Percentiles rank a stretch among this genome's conserved stretches.
Evolutionary conservation across 2,113 vertebrate genomes (phyloP).

Genomic region (Chloroceryle aenea): DNA sequence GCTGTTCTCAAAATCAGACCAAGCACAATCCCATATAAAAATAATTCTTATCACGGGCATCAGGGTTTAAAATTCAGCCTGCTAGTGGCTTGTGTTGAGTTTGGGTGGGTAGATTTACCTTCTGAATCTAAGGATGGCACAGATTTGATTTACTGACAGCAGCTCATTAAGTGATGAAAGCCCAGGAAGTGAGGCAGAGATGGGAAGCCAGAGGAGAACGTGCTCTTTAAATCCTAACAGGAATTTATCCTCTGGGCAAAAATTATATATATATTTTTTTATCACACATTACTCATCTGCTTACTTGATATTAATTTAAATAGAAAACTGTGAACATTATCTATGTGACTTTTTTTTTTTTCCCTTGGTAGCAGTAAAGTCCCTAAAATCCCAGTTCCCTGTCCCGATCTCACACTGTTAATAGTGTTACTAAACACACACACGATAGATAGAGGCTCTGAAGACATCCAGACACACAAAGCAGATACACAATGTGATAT

Average conservation of each 20-base stretch:
- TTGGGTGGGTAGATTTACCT: not conserved
- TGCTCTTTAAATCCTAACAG: not conserved
- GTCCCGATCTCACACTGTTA: not conserved
- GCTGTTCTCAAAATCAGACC: not conserved
- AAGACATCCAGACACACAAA: not conserved
- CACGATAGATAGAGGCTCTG: not conserved
- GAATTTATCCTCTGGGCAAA: not conserved
- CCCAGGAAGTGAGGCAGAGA: not conserved
- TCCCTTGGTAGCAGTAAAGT: conserved; percentile 12
- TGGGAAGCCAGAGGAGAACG: not conserved
- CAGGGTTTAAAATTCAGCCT: not conserved
- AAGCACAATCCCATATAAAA: not conserved
- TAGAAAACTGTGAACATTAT: conserved; percentile 21
- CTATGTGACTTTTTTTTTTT: not conserved
- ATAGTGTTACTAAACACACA: not conserved
- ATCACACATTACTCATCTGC: not conserved
- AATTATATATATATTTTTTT: too few species aligned
- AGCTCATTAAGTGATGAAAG: not conserved
- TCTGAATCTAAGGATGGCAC: not conserved
- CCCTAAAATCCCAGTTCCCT: not conserved
- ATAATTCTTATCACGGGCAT: not conserved
- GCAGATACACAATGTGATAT: not conserved
- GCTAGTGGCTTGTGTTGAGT: accelerated
- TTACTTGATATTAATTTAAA: conserved; percentile 12
- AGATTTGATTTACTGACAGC: not conserved